A percentile compares a stretch with the other conserved stretches of the same genome.
Evolutionary conservation across 2,113 vertebrate species (phyloP).

Genomic region (Noctilio leporinus): DNA sequence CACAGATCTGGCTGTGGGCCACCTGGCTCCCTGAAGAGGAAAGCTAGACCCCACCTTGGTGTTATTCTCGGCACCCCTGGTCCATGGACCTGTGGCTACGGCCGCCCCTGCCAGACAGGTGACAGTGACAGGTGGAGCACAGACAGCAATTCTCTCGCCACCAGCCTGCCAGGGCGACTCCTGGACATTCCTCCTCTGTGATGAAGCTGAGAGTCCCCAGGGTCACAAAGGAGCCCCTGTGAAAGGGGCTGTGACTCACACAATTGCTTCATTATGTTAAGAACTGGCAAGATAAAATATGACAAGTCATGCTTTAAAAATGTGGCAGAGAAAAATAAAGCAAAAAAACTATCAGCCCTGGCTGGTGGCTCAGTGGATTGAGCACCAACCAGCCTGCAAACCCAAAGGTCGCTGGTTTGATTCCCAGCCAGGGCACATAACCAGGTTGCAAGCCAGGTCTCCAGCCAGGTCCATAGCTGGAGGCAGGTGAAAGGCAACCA

Average conservation of each 20-base stretch:
- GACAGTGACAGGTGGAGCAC: neutral
- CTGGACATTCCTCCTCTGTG: neutral
- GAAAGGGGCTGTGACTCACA: neutral
- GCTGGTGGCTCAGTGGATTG: too few relatives aligned
- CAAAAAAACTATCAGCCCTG: too few relatives aligned
- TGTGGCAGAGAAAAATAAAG: neutral
- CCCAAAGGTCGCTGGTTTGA: too few relatives aligned
- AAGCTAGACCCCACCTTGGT: neutral
- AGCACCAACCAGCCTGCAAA: too few relatives aligned
- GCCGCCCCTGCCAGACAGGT: neutral
- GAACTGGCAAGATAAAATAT: neutral
- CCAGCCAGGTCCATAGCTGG: too few relatives aligned
- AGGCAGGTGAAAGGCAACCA: too few relatives aligned
- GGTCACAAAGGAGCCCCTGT: neutral
- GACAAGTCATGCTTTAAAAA: neutral
- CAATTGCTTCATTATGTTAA: neutral
- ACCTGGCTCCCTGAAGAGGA: neutral
- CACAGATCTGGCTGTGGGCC: rapidly evolving
- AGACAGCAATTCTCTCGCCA: neutral
- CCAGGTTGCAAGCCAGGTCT: too few relatives aligned
- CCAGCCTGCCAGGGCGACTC: neutral
- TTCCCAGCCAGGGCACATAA: too few relatives aligned
- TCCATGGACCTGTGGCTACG: neutral
- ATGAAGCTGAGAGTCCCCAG: neutral
- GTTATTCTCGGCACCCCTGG: neutral